Evolutionary conservation across 2,888 invertebrate species (phyloP).

Genomic region (Phyllotreta cruciferae): DNA sequence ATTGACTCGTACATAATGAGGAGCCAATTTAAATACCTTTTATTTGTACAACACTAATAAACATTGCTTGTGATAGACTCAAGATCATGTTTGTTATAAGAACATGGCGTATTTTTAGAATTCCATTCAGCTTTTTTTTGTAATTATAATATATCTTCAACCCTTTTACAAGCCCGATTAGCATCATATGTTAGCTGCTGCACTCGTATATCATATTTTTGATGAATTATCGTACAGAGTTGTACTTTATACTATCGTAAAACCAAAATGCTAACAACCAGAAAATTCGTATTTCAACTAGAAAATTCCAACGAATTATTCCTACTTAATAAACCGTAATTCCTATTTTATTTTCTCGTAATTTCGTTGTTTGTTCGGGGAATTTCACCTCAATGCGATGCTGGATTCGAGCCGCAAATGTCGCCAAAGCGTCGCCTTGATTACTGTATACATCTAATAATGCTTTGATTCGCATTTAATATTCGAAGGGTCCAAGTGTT

Average conservation of each 20-base stretch:
- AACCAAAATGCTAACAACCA: background rate
- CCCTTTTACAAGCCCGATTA: slow-evolving; percentile 22
- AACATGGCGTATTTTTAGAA: no score
- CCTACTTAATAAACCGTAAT: no score
- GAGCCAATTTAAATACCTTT: background rate
- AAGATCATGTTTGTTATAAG: no score
- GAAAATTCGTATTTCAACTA: background rate
- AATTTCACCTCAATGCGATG: slow-evolving; percentile 3
- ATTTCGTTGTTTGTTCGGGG: slow-evolving; percentile 22
- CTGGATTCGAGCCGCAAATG: slow-evolving; percentile 48
- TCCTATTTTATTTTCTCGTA: no score
- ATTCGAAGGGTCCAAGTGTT: slow-evolving; percentile 47
- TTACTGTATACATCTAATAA: slow-evolving; percentile 53
- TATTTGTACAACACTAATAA: background rate
- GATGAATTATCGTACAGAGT: slow-evolving; percentile 16
- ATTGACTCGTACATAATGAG: background rate
- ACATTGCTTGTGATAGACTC: background rate
- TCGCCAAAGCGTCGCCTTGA: slow-evolving; percentile 47
- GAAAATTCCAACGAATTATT: no score
- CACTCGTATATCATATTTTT: slow-evolving; percentile 22
- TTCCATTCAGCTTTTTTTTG: background rate
- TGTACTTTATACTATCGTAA: background rate
- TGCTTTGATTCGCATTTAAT: slow-evolving; percentile 55
- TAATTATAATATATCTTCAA: slow-evolving; percentile 27
- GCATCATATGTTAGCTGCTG: slow-evolving; percentile 21